Evolutionary conservation across 2,113 vertebrate species (phyloP).

Genomic region (Caranx melampygus): DNA sequence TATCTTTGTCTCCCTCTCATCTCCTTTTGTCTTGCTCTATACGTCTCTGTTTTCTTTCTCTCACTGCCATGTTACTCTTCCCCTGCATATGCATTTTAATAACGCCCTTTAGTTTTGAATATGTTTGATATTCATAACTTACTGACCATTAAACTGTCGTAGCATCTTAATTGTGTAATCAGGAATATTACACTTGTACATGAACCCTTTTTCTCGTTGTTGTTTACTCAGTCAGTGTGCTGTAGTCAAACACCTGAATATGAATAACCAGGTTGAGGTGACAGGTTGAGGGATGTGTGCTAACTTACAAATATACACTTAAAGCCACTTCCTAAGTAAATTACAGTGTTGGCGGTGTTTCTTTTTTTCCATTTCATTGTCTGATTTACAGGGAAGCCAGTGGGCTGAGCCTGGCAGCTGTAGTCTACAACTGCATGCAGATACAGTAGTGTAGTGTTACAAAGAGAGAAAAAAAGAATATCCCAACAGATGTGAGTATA

Average conservation of each 20-base stretch:
- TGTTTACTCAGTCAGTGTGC: neutral
- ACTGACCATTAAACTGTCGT: neutral
- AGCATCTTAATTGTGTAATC: too few species aligned
- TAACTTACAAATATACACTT: neutral
- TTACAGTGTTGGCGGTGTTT: neutral
- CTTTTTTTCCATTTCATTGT: neutral
- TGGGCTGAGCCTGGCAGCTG: neutral
- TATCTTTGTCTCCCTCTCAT: conserved; percentile 28
- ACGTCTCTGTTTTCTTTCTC: neutral
- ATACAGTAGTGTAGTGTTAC: neutral
- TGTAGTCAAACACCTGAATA: neutral
- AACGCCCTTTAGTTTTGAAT: neutral
- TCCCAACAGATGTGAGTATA: neutral
- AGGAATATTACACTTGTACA: neutral
- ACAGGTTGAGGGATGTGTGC: neutral
- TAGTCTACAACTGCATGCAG: neutral
- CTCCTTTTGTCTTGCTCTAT: conserved; percentile 7
- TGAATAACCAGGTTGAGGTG: neutral
- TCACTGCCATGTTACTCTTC: neutral
- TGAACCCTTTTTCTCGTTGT: neutral
- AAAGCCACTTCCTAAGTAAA: neutral
- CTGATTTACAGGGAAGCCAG: neutral
- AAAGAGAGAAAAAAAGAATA: neutral
- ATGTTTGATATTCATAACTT: conserved; percentile 1
- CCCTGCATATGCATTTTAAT: neutral